phyloP scores from a whole-genome alignment of 2,888 invertebrate species.

The Loripinus fragilis region DNA sequence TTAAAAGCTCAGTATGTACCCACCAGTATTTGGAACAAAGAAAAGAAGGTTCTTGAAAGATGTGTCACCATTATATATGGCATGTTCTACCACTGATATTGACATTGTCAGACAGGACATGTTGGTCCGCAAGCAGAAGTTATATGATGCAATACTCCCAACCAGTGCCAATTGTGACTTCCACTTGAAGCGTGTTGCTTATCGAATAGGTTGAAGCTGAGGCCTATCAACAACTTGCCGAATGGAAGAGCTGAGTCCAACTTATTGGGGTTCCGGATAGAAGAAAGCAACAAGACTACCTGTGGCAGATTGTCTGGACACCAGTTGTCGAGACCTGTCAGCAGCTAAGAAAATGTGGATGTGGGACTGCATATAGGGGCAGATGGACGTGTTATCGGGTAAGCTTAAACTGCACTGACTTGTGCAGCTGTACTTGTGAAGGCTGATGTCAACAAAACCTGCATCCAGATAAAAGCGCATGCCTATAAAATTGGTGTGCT shows the following conservation, averaged over 20 bases:
- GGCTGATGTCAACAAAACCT: no score
- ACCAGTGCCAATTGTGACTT: slow-evolving; percentile 43
- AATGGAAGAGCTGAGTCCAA: slow-evolving; percentile 10
- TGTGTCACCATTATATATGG: slow-evolving; percentile 61
- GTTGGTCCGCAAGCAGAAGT: slow-evolving; percentile 63
- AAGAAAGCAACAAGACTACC: slow-evolving; percentile 18
- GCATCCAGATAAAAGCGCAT: no score
- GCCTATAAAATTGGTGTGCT: no score
- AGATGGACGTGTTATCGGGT: no score
- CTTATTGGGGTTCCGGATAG: slow-evolving; percentile 36
- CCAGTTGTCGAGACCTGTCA: slow-evolving; percentile 26
- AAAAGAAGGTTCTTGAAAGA: slow-evolving; percentile 35
- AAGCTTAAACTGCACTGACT: no score
- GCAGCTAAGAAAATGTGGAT: slow-evolving; percentile 37
- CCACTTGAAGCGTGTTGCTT: slow-evolving; percentile 55
- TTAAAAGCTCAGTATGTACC: slow-evolving; percentile 28
- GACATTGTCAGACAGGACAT: slow-evolving; percentile 57
- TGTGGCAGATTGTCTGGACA: slow-evolving; percentile 36
- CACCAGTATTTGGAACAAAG: slow-evolving; percentile 32
- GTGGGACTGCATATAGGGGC: slow-evolving; percentile 25
- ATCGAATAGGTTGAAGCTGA: slow-evolving; percentile 52
- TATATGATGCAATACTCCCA: slow-evolving; percentile 55
- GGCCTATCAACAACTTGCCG: not conserved
- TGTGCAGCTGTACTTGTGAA: no score
- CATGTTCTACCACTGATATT: slow-evolving; percentile 46